These are phyloP conservation scores for Drosophila sp. DNA, from an alignment of 1,140 invertebrate genomes.

Conservation along the genomic window DNA sequence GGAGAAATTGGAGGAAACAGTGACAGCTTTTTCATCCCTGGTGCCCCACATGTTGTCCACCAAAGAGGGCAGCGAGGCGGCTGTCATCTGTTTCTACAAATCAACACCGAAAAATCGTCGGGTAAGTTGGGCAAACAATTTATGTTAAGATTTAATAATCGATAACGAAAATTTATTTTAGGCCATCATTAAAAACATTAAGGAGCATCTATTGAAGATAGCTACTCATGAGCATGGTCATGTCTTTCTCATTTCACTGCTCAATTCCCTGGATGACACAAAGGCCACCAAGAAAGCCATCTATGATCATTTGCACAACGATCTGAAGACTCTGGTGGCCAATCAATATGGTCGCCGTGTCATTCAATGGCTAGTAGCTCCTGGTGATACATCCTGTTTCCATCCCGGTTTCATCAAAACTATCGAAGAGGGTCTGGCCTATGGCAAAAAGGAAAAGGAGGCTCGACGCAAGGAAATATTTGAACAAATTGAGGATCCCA, in stretches of 20 bases:
- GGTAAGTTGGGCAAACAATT: slow-evolving; percentile 42
- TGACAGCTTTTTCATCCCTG: slow-evolving; percentile 88
- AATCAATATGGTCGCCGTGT: slow-evolving; percentile 90
- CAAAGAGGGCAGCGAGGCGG: slow-evolving; percentile 90
- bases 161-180: slow-evolving; percentile 45
- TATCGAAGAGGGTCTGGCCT: slow-evolving; percentile 89
- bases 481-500: slow-evolving; percentile 86
- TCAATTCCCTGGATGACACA: slow-evolving; percentile 97
- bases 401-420: slow-evolving; percentile 89
- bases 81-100: slow-evolving; percentile 92
- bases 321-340: slow-evolving; percentile 88
- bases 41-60: slow-evolving; percentile 92
- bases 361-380: slow-evolving; percentile 92
- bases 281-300: slow-evolving; percentile 93
- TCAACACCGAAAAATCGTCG: slow-evolving; percentile 80
- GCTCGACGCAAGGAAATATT: slow-evolving; percentile 90
- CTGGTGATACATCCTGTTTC: slow-evolving; percentile 89
- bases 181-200: slow-evolving; percentile 91
- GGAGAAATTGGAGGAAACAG: slow-evolving; percentile 86
- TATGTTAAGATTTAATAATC: not conserved
- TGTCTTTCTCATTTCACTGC: slow-evolving; percentile 90
- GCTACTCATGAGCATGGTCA: slow-evolving; percentile 94
- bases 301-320: slow-evolving; percentile 89
- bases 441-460: slow-evolving; percentile 91
- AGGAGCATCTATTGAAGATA: slow-evolving; percentile 91